Conservation (phyloP, 2,113 vertebrate species). For the Butorides virescens region DNA sequence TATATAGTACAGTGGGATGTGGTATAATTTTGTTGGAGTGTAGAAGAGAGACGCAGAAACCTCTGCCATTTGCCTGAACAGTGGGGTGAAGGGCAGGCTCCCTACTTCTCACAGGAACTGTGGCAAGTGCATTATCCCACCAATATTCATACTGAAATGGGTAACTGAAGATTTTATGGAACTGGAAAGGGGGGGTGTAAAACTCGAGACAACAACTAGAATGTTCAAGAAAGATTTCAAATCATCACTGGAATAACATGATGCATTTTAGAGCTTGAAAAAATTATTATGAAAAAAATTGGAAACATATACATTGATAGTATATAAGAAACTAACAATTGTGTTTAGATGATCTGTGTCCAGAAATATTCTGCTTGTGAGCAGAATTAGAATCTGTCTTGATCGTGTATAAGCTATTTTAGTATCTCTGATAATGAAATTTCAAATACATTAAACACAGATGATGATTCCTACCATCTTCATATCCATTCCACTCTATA, state of each 20-base stretch:
- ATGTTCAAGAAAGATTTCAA: not conserved
- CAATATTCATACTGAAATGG: not conserved
- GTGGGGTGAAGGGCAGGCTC: not conserved
- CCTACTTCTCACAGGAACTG: not conserved
- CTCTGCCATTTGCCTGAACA: not conserved
- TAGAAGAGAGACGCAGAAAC: not conserved
- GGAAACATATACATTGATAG: not conserved
- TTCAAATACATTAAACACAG: constrained; percentile 13
- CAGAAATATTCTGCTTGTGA: not conserved
- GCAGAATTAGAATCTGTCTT: not conserved
- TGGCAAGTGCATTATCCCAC: not conserved
- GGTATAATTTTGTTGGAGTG: not conserved
- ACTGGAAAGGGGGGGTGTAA: not conserved
- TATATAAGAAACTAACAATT: not conserved
- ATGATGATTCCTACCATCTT: not conserved
- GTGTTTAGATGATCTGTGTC: not conserved
- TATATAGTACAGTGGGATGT: not conserved
- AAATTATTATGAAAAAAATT: not conserved
- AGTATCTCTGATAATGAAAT: constrained; percentile 16
- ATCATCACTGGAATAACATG: not conserved
- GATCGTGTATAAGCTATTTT: not conserved
- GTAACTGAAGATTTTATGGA: not conserved
- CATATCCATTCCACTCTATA: not conserved
- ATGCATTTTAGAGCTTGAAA: not conserved
- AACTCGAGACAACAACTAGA: not conserved